These are phyloP conservation scores for Drosophila kambysellisi DNA, from an alignment of 2,888 invertebrate species.

Conservation along the genomic window DNA sequence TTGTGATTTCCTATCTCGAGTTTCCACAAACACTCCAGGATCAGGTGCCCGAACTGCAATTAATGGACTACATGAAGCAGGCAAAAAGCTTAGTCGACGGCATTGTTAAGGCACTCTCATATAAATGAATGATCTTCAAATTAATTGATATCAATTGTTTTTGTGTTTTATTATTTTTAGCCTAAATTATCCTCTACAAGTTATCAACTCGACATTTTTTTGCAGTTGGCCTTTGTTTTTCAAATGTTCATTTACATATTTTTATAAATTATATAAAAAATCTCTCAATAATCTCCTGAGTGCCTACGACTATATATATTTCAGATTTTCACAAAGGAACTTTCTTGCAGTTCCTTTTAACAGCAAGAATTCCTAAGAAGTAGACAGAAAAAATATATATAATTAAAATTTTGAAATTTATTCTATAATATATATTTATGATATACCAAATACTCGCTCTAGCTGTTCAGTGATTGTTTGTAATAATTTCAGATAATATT, in stretches of 20 bases:
- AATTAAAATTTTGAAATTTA: background rate
- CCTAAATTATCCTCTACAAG: background rate
- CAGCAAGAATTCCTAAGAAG: background rate
- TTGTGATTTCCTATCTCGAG: conserved; percentile 43
- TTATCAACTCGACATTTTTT: background rate
- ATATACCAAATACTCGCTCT: background rate
- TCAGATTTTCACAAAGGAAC: background rate
- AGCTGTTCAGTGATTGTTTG: background rate
- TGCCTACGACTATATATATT: background rate
- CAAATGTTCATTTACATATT: background rate
- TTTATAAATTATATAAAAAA: background rate
- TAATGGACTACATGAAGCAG: conserved; percentile 56
- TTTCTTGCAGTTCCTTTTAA: background rate
- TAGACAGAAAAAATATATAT: background rate
- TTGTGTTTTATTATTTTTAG: background rate
- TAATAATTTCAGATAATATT: background rate
- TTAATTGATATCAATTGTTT: too few species aligned
- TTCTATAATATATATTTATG: too few species aligned
- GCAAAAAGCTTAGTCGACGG: conserved; percentile 29
- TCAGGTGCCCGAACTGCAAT: conserved; percentile 52
- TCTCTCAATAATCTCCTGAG: background rate
- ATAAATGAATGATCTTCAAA: background rate
- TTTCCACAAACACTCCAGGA: conserved; percentile 46
- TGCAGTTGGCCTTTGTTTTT: background rate
- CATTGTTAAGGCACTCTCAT: conserved; percentile 6